Percentiles rank a stretch among this genome's conserved stretches.
phyloP scores from a whole-genome alignment of 2,888 invertebrate genomes.

The Eupeodes latifasciatus region DNA sequence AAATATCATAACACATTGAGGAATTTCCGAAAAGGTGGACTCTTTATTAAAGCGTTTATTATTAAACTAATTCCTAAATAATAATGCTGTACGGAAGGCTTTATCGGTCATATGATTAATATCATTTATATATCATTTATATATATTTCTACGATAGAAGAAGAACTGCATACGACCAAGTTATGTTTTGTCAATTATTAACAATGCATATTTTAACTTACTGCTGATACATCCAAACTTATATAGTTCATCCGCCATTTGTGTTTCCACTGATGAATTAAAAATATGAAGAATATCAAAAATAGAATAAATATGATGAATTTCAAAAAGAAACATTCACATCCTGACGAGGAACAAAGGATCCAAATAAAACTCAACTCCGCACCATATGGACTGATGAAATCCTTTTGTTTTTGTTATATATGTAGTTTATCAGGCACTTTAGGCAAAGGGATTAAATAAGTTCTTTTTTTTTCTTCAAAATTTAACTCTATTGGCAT shows the following conservation, averaged over 20 bases:
- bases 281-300: slow-evolving; percentile 7
- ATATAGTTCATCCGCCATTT: background rate
- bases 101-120: no score
- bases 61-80: no score
- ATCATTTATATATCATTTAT: no score
- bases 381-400: background rate
- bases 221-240: background rate
- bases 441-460: slow-evolving; percentile 5
- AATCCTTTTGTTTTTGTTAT: no score
- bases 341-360: background rate
- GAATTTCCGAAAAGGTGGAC: no score
- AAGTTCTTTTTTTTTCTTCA: background rate
- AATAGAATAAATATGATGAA: background rate
- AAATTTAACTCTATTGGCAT: slow-evolving; percentile 3
- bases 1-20: no score
- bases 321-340: background rate
- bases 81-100: no score
- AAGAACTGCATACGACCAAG: no score
- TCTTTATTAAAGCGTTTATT: no score
- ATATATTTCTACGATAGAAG: no score
- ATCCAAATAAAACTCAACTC: background rate
- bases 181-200: no score
- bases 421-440: background rate
- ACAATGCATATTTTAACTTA: no score
- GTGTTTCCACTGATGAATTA: background rate